Conservation (phyloP, 2,113 vertebrate genomes). For the Xenopus laevis region DNA sequence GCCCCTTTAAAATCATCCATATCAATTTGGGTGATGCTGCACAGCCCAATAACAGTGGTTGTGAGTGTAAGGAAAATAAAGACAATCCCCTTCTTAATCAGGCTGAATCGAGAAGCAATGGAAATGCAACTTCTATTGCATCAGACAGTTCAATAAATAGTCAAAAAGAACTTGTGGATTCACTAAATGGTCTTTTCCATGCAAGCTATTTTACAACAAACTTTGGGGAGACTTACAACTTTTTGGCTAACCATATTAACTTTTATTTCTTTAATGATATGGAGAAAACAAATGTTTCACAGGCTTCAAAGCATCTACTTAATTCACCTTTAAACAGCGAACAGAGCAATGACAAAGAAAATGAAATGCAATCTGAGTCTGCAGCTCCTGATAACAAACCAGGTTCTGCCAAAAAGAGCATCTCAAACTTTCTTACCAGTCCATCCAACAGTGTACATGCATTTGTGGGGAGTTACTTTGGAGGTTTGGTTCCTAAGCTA, state of each 20-base stretch:
- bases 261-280: slow-evolving; percentile 75
- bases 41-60: slow-evolving; percentile 50
- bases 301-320: slow-evolving; percentile 6
- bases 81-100: slow-evolving; percentile 46
- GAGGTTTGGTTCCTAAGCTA: slow-evolving; percentile 83
- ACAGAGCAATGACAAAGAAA: slow-evolving; percentile 42
- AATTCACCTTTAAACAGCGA: slow-evolving; percentile 17
- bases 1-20: slow-evolving; percentile 50
- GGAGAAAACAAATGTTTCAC: slow-evolving; percentile 32
- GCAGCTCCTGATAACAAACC: slow-evolving; percentile 47
- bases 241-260: slow-evolving; percentile 85
- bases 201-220: slow-evolving; percentile 73
- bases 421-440: slow-evolving; percentile 82
- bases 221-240: slow-evolving; percentile 86
- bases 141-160: neutral
- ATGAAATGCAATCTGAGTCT: slow-evolving; percentile 34
- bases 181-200: slow-evolving; percentile 76
- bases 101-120: slow-evolving; percentile 47
- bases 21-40: slow-evolving; percentile 50
- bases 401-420: slow-evolving; percentile 72
- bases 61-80: slow-evolving; percentile 54
- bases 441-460: slow-evolving; percentile 86
- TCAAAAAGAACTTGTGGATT: slow-evolving; percentile 45
- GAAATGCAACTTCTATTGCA: slow-evolving; percentile 29
- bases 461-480: slow-evolving; percentile 88